Percentiles rank a stretch among this genome's conserved stretches.
phyloP scores from a whole-genome alignment of 2,113 vertebrate species.

The Poeciliopsis retropinna region DNA sequence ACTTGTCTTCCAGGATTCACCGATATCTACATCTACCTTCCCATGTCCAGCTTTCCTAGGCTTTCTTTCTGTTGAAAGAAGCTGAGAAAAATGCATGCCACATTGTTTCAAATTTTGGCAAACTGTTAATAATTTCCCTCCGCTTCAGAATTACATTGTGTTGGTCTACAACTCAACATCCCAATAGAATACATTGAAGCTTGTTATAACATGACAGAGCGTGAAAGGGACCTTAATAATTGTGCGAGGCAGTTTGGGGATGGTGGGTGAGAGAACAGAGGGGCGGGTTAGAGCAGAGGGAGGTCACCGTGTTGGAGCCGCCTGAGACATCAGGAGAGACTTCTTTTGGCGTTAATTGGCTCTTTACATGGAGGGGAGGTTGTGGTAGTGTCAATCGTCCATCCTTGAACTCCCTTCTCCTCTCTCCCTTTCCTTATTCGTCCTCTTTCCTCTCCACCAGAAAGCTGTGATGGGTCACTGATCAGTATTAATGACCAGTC shows the following conservation, averaged over 20 bases:
- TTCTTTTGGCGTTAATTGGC: conserved; percentile 67
- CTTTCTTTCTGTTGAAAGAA: too few relatives aligned
- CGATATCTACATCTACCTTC: too few relatives aligned
- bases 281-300: conserved; percentile 31
- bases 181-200: not conserved
- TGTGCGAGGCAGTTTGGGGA: conserved; percentile 27
- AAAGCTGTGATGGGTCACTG: conserved; percentile 63
- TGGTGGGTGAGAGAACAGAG: conserved; percentile 34
- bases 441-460: conserved; percentile 20
- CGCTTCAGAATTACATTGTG: not conserved
- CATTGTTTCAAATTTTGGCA: too few relatives aligned
- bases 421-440: not conserved
- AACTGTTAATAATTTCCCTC: too few relatives aligned
- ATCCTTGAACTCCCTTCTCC: conserved; percentile 23
- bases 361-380: conserved; percentile 65
- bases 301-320: conserved; percentile 35
- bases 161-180: not conserved
- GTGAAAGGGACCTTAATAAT: not conserved
- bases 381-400: conserved; percentile 51
- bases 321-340: conserved; percentile 54
- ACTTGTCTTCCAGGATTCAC: too few relatives aligned
- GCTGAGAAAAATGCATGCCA: too few relatives aligned
- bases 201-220: not conserved
- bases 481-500: conserved; percentile 62
- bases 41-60: too few relatives aligned